These are phyloP conservation scores for Pomacea canaliculata DNA, from an alignment of 2,888 invertebrate genomes.

Conservation along the genomic window DNA sequence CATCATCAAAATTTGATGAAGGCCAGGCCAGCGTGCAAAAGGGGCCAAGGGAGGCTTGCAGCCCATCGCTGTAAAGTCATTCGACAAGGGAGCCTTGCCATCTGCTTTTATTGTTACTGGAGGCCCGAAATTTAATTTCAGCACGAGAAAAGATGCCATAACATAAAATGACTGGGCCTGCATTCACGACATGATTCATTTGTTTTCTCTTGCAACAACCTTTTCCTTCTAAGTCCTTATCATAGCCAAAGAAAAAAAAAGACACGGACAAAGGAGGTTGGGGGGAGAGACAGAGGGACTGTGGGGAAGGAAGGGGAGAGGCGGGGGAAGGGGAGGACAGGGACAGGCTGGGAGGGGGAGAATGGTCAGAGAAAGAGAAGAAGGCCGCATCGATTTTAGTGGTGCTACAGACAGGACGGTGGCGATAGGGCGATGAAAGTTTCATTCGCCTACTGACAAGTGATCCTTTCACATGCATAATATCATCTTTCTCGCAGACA, in stretches of 20 bases:
- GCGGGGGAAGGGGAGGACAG: not conserved
- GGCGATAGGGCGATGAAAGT: slow-evolving; percentile 16
- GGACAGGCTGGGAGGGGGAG: too few species aligned
- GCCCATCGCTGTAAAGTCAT: slow-evolving; percentile 1
- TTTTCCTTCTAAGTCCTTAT: too few species aligned
- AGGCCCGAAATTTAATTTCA: slow-evolving; percentile 31
- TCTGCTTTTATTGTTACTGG: slow-evolving; percentile 22
- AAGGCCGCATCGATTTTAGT: slow-evolving; percentile 11
- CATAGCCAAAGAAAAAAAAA: too few species aligned
- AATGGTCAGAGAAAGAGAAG: not conserved
- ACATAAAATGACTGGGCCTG: slow-evolving; percentile 26
- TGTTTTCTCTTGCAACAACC: slow-evolving; percentile 27
- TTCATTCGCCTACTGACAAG: slow-evolving; percentile 18
- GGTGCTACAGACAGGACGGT: not conserved
- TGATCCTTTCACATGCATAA: slow-evolving; percentile 16
- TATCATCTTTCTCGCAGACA: too few species aligned
- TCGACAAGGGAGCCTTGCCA: slow-evolving; percentile 12
- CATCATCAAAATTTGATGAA: slow-evolving; percentile 23
- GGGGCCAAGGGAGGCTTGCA: not conserved
- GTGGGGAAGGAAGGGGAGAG: not conserved
- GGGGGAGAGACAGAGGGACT: too few species aligned
- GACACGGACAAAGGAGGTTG: not conserved
- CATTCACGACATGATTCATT: slow-evolving; percentile 32
- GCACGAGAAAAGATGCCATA: slow-evolving; percentile 23
- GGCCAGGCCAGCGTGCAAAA: not conserved